Evolutionary conservation across 2,113 vertebrate species (phyloP).

Genomic region (Aramus guarauna): DNA sequence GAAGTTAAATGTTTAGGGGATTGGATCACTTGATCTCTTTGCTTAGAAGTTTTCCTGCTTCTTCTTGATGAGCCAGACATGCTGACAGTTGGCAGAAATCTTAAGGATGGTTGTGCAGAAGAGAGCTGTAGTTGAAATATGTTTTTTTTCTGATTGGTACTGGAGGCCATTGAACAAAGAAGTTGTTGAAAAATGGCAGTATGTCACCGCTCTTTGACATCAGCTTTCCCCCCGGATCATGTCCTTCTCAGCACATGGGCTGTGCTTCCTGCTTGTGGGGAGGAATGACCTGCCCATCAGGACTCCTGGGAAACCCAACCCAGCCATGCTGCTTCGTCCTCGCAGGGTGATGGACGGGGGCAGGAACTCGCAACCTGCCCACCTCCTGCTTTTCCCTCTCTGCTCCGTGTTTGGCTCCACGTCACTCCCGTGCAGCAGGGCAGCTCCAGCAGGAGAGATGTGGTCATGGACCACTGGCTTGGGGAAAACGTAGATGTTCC

Average conservation of each 20-base stretch:
- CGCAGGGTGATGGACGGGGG: rapidly evolving
- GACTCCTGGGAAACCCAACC: neutral
- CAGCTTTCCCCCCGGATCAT: neutral
- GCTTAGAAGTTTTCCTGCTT: slow-evolving; percentile 1
- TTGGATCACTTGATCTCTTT: neutral
- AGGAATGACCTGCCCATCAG: neutral
- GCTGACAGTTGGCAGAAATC: neutral
- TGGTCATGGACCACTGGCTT: neutral
- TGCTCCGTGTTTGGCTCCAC: neutral
- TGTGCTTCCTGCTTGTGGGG: neutral
- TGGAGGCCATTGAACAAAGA: neutral
- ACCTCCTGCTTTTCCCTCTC: neutral
- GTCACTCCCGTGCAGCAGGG: neutral
- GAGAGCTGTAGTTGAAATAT: neutral
- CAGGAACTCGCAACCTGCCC: neutral
- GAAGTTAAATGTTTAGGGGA: neutral
- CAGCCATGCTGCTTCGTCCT: neutral
- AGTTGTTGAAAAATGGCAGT: neutral
- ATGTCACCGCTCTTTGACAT: neutral
- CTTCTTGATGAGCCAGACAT: neutral
- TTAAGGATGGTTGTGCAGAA: neutral
- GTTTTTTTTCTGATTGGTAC: neutral
- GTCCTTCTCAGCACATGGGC: neutral
- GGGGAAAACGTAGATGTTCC: neutral
- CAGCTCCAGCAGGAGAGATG: neutral